Percentiles rank a stretch among this genome's conserved stretches.
These are phyloP conservation scores for Holacanthella duospinosa DNA, from an alignment of 2,888 invertebrate species.

Conservation along the genomic window DNA sequence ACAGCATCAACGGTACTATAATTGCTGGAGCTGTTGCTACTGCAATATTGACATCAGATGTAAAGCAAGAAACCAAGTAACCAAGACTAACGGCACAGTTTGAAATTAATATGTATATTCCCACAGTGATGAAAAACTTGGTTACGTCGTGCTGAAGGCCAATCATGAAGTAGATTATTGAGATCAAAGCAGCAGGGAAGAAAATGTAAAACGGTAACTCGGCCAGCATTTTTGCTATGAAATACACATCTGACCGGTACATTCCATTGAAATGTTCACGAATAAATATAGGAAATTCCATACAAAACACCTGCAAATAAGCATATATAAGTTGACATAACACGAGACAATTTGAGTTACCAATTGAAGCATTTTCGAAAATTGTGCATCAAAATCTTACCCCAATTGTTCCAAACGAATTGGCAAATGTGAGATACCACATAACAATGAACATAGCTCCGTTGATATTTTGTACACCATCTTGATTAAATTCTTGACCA, in stretches of 20 bases:
- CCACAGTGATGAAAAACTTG: conserved; percentile 54
- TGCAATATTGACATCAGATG: conserved; percentile 73
- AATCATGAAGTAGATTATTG: conserved; percentile 84
- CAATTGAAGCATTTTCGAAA: not conserved
- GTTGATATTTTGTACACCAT: conserved; percentile 88
- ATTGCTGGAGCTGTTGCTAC: conserved; percentile 81
- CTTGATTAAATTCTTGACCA: conserved; percentile 66
- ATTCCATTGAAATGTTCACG: conserved; percentile 80
- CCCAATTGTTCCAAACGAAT: conserved; percentile 89
- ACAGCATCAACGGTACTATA: conserved; percentile 83
- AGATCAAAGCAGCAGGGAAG: not conserved
- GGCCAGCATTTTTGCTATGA: not conserved
- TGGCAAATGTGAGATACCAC: conserved; percentile 87
- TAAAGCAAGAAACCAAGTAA: conserved; percentile 78
- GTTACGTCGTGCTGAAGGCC: conserved; percentile 61
- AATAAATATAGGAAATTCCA: conserved; percentile 77
- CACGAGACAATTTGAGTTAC: not conserved
- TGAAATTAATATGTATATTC: conserved; percentile 64
- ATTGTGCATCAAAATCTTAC: conserved; percentile 7
- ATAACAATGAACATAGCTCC: conserved; percentile 82
- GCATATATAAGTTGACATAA: not conserved
- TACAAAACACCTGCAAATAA: conserved; percentile 66
- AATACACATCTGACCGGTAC: conserved; percentile 56
- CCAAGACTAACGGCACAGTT: conserved; percentile 85
- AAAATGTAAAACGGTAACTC: not conserved